Evolutionary conservation across 2,888 invertebrate genomes (phyloP), one percentile per base, ranked within the genome.

Genomic region (Teinopalpus imperialis): DNA sequence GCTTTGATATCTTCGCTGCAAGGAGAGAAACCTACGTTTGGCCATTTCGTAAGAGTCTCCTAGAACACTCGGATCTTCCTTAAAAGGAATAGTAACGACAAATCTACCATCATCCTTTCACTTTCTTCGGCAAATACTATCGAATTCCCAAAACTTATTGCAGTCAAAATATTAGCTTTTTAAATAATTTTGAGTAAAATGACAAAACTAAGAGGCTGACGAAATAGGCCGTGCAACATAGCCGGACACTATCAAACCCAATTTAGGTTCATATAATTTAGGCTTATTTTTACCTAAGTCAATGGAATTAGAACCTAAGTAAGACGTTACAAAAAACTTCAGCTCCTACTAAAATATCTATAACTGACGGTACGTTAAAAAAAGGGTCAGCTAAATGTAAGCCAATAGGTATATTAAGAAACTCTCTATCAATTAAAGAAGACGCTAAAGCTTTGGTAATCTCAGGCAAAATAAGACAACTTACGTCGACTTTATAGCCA

Each of bases 11-110:
- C 46, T 23, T 1, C 46, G 29, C 21, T 54, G 56, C 12, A 60
- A 14, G 1, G 51, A 51, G 2, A 52, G 43, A 35, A 58, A 57
- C 1, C 58, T 32, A 1, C 34, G 26, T 31, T 49, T 53, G 0
- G 61, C 59, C 32, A 46, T 50, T 3, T 9, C 2, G n/a, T 44
- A 57, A 0, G 60, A 61, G n/a, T 59, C 51, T 0, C 60, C 59
- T 37, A 57, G 26, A 0, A 13, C 14, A 4, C 27, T 18, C 3
- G 55, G 55, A 6, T 44, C 14, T 1, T 45, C 20, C 14, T 54
- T 54, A 5, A 59, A 24, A 2, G 59, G 58, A 6, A 57, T 50
- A 0, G 50, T 52, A 0, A 61, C 58, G 2, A 53, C 27, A 45
- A 58, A 57, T 1, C 46, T 42, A 9, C 59, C 59, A 4, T 53